Evolutionary conservation across 37 sponge, comb jelly and placozoan species (phyloP).

Genomic region (Amphimedon queenslandica): DNA sequence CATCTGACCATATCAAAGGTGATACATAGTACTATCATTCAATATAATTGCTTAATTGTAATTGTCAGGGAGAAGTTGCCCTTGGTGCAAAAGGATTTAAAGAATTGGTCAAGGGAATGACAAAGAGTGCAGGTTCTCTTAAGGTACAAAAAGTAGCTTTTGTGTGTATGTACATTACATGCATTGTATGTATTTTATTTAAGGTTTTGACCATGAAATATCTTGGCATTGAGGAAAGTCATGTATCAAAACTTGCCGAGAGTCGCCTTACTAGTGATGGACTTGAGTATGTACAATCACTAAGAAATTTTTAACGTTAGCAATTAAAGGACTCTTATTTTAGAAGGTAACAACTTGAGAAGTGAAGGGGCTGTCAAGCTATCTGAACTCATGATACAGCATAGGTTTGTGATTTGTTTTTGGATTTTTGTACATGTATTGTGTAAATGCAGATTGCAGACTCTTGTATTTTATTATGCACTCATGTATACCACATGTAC

Average conservation of each 20-base stretch:
- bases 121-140: slow-evolving; percentile 51
- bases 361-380: slow-evolving; percentile 37
- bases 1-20: slow-evolving; percentile 65
- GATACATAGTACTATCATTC: background rate
- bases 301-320: too few species aligned
- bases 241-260: slow-evolving; percentile 51
- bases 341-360: slow-evolving; percentile 53
- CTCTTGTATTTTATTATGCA: background rate
- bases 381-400: slow-evolving; percentile 43
- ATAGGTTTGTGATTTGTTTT: slow-evolving; percentile 9
- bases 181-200: background rate
- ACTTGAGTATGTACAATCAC: slow-evolving; percentile 15
- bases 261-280: slow-evolving; percentile 59
- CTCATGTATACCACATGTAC: background rate
- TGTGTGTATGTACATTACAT: background rate
- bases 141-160: slow-evolving; percentile 3
- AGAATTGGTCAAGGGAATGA: slow-evolving; percentile 60
- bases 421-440: background rate
- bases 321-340: slow-evolving; percentile 21
- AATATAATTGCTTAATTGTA: background rate
- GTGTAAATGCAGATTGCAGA: background rate
- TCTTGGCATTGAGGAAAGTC: slow-evolving; percentile 32
- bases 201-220: slow-evolving; percentile 52
- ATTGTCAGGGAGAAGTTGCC: slow-evolving; percentile 33
- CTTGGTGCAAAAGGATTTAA: slow-evolving; percentile 65